Evolutionary conservation across 2,888 invertebrate genomes (phyloP), one percentile per base, ranked within the genome.

Genomic region (Cenopis cana): DNA sequence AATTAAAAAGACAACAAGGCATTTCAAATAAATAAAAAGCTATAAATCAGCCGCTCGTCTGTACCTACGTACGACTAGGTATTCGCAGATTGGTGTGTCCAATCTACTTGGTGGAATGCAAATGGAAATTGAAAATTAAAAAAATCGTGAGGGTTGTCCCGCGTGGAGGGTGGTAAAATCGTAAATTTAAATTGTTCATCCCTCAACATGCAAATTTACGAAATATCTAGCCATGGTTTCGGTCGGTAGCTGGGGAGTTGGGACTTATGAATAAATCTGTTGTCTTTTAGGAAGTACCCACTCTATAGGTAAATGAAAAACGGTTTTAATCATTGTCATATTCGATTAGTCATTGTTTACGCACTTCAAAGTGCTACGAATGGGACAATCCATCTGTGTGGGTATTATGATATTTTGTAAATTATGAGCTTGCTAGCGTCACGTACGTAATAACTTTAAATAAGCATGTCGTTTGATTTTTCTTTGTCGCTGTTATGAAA

Each of bases 111-210:
- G 60, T 75, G 88, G 91, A 91, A 93, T 92, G 89, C 89, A 90
- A 93, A 93, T 91, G 89, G 87, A 91, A 93, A 92, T 91, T 91
- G 92, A 93, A 93, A 93, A 91, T 92, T 90, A 89, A 91, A 91
- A 82, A 91, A 92, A 91, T 89, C 81, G 87, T 87, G 90, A 91
- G 91, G 92, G 91, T 90, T 87, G 88, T 79, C 76, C 82, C 85
- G 80, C 85, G 76, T 79, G 77, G 86, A 88, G 90, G 91, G 89
- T 81, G 86, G 84, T 76, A 85, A 86, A 89, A 90, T 88, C 93
- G 92, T 92, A 93, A 93, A 93, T 93, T 92, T 90, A 91, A 92
- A 93, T 91, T 90, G 92, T 91, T 89, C 90, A 89, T 88, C 88
- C 89, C 88, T 88, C 87, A 87, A 89, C 88, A 92, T 91, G 92